Evolutionary conservation across 35 echinoderm and acorn worm genomes (phyloP).

Genomic region (Chiridota heheva): DNA sequence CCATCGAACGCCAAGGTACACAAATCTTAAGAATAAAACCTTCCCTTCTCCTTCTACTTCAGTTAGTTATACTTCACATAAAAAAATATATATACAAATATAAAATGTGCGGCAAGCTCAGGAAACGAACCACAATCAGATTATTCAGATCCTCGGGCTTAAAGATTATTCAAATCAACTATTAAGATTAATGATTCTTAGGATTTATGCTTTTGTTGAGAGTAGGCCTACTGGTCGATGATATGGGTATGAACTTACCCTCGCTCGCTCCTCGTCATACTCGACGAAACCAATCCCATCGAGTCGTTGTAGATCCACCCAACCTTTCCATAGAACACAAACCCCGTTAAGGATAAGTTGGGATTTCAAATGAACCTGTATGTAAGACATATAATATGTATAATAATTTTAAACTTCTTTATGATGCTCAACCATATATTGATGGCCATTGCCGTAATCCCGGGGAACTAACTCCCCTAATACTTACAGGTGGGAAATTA

Average conservation of each 20-base stretch:
- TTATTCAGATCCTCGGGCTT: too few relatives aligned
- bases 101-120: too few relatives aligned
- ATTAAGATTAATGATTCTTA: too few relatives aligned
- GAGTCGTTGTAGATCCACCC: constrained; percentile 75
- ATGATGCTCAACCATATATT: not conserved
- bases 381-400: too few relatives aligned
- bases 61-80: not conserved
- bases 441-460: not conserved
- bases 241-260: constrained; percentile 55
- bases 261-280: constrained; percentile 89
- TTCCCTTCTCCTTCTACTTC: not conserved
- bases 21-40: not conserved
- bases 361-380: constrained; percentile 88
- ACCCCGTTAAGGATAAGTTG: constrained; percentile 96
- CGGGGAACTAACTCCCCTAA: not conserved
- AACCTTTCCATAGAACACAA: constrained; percentile 86
- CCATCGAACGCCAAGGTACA: not conserved
- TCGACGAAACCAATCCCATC: constrained; percentile 84
- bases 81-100: not conserved
- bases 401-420: not conserved
- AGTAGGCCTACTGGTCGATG: not conserved
- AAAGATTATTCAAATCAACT: too few relatives aligned
- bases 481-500: not conserved
- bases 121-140: too few relatives aligned
- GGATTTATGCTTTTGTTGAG: constrained; percentile 20